phyloP scores from a whole-genome alignment of 2,888 invertebrate species.

The Parapristionchus giblindavisi region DNA sequence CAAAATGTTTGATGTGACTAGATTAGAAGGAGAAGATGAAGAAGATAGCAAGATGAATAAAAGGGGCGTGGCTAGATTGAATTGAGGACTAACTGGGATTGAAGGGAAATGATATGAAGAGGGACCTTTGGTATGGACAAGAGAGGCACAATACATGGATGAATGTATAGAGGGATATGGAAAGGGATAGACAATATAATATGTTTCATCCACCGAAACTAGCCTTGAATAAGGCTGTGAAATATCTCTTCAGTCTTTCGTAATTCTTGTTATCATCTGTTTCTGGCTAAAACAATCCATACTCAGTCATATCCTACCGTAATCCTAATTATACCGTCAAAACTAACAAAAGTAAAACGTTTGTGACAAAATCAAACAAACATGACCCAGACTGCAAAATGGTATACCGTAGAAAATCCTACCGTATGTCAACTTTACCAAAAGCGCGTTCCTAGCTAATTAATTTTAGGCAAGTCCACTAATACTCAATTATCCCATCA shows the following conservation, averaged over 20 bases:
- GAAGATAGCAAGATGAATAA: conserved; percentile 13
- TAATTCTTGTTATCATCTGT: conserved; percentile 18
- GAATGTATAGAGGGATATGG: neutral
- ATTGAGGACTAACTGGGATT: conserved; percentile 6
- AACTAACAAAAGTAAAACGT: too few relatives aligned
- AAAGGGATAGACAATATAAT: neutral
- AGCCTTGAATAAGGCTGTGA: conserved; percentile 37
- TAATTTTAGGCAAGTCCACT: too few relatives aligned
- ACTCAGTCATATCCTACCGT: too few relatives aligned
- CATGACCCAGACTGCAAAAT: too few relatives aligned
- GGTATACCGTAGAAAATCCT: too few relatives aligned
- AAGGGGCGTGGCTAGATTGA: conserved; percentile 17
- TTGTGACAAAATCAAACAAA: too few relatives aligned
- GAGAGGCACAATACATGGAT: conserved; percentile 12
- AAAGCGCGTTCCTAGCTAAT: too few relatives aligned
- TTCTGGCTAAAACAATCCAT: conserved; percentile 9
- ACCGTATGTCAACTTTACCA: too few relatives aligned
- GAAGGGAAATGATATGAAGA: neutral
- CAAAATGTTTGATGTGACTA: too few relatives aligned
- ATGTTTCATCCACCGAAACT: conserved; percentile 25
- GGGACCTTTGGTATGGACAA: conserved; percentile 14
- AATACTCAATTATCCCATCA: too few relatives aligned
- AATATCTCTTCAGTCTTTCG: conserved; percentile 37
- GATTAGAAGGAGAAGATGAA: neutral
- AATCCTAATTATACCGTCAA: too few relatives aligned